These are phyloP conservation scores for Cephalopholis sonnerati DNA, from an alignment of 2,113 vertebrate species.

Conservation along the genomic window DNA sequence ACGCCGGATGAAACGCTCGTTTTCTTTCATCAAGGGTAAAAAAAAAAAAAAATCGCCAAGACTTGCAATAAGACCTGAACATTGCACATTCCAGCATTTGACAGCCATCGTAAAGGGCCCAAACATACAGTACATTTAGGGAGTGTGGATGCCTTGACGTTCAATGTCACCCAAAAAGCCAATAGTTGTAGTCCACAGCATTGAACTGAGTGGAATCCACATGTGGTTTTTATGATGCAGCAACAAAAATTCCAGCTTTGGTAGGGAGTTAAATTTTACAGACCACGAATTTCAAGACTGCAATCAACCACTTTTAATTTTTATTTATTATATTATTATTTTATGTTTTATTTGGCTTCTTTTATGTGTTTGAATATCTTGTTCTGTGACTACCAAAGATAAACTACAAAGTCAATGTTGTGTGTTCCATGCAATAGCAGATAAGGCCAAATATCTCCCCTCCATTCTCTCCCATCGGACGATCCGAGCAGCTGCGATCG, in stretches of 20 bases:
- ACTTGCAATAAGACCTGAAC: conserved; percentile 66
- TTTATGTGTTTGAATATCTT: conserved; percentile 86
- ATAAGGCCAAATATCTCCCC: conserved; percentile 98
- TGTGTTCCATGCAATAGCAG: conserved; percentile 98
- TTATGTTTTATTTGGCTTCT: conserved; percentile 79
- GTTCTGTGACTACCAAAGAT: conserved; percentile 99
- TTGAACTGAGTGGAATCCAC: conserved; percentile 27
- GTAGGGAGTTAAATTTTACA: conserved; percentile 35
- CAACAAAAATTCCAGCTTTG: conserved; percentile 17
- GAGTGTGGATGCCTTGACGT: conserved; percentile 54
- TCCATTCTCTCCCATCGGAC: conserved; percentile 89
- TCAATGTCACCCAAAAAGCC: conserved; percentile 78
- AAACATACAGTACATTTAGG: conserved; percentile 46
- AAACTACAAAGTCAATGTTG: conserved; percentile 93
- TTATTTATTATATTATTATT: conserved; percentile 83
- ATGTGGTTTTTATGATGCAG: conserved; percentile 20
- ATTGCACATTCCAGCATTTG: conserved; percentile 78
- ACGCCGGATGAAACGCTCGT: conserved; percentile 50
- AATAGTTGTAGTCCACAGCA: conserved; percentile 14
- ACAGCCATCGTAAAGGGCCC: conserved; percentile 59
- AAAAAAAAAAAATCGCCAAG: conserved; percentile 8
- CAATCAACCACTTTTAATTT: conserved; percentile 85
- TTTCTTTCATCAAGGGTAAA: conserved; percentile 36
- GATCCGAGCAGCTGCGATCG: conserved; percentile 79
- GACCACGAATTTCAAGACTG: conserved; percentile 79